phyloP scores from a whole-genome alignment of 92 coral and sea anemone species.

The Galaxea fascicularis region DNA sequence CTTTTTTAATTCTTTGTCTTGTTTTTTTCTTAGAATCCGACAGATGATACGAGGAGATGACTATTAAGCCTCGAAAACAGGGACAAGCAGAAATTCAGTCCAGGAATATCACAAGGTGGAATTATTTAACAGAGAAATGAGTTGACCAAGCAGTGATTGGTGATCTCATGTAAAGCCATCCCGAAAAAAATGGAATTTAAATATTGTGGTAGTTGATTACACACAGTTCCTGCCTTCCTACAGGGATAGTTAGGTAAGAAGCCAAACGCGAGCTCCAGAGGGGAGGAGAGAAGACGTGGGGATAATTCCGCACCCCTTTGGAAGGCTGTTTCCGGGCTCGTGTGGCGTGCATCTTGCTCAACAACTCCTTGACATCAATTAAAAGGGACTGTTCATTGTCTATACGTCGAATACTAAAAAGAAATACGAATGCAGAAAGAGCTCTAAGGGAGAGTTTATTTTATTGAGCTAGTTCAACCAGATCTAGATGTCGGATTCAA shows the following conservation, averaged over 20 bases:
- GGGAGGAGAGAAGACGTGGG: no score
- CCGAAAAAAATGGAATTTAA: not conserved
- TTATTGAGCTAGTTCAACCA: constrained; percentile 23
- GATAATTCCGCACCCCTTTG: no score
- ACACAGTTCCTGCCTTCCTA: not conserved
- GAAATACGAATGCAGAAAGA: no score
- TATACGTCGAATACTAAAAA: not conserved
- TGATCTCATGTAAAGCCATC: not conserved
- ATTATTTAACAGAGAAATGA: not conserved
- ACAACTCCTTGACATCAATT: no score
- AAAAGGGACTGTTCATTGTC: no score
- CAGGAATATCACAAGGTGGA: not conserved
- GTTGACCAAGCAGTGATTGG: not conserved
- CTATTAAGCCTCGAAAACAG: constrained; percentile 10
- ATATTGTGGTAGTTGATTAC: no score
- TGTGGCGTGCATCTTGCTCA: no score
- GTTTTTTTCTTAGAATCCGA: constrained; percentile 69
- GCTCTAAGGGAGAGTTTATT: no score
- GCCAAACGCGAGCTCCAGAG: not conserved
- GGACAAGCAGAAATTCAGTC: not conserved
- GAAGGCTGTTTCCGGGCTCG: no score
- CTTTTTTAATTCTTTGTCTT: not conserved
- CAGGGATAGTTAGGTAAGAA: not conserved
- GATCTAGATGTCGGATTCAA: not conserved
- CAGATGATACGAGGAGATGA: constrained; percentile 94